These are phyloP conservation scores for Atopsyche davidsoni DNA, from an alignment of 1,140 invertebrate species.

Conservation along the genomic window DNA sequence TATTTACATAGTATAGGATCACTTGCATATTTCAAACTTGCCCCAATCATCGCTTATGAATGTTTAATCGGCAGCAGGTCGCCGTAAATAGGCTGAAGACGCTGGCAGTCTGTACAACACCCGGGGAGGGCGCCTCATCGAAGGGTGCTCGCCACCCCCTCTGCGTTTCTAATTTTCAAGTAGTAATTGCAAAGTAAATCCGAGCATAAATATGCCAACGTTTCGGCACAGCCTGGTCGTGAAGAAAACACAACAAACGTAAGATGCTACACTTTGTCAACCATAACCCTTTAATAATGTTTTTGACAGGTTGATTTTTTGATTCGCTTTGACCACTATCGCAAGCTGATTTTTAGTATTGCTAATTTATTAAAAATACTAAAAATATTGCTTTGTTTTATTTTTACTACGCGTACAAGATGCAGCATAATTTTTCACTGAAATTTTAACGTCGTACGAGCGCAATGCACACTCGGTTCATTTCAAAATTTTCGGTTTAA, in stretches of 20 bases:
- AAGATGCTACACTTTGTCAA: no score
- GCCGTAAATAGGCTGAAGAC: no score
- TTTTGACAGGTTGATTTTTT: not conserved
- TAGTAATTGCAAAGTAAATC: slow-evolving; percentile 19
- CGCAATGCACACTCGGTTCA: not conserved
- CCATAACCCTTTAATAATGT: not conserved
- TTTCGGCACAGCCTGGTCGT: slow-evolving; percentile 8
- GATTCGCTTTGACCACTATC: not conserved
- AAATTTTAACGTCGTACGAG: no score
- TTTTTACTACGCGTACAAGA: not conserved
- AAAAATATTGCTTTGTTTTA: not conserved
- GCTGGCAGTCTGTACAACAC: no score
- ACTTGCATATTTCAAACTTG: no score
- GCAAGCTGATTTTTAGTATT: not conserved
- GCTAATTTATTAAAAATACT: not conserved
- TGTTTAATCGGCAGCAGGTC: no score
- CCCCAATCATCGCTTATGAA: no score
- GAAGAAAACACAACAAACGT: no score
- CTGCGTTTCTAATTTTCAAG: slow-evolving; percentile 15
- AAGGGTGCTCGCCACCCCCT: slow-evolving; percentile 13
- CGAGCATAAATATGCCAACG: slow-evolving; percentile 14
- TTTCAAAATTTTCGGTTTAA: not conserved
- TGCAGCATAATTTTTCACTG: no score
- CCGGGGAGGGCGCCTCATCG: not conserved
- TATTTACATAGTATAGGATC: no score